Base-by-base conservation (phyloP, 2,888 invertebrate genomes). In the Chaetoderma sp. region DNA sequence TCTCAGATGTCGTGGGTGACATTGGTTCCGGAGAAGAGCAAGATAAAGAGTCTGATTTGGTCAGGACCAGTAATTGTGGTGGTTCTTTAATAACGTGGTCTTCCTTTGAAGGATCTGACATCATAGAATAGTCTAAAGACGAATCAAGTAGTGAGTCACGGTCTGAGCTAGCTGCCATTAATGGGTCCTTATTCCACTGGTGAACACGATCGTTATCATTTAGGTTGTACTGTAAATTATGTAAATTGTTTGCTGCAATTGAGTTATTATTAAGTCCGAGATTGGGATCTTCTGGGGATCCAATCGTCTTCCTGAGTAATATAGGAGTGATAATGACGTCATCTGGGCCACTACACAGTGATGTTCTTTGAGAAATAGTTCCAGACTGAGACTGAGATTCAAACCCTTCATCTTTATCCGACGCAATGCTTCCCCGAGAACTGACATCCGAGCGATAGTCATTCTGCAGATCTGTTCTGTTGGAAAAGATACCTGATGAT, bases 331-430 rank as follows among this genome's bases (percentile, higher is more conserved):
- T 68, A 10, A 59, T 44, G 27, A 80, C 70, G 52, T 83, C 82
- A 5, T 85, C 84, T 23, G 83, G 68, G 0, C 80, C 82, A 66
- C 84, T 84, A 69, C 82, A 82, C 66, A 85, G 75, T 4, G 84
- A 85, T 0, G 84, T 85, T 45, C 84, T 72, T 60, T 83, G 83
- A 5, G 83, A 83, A 44, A 79, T 75, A 18, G 79, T 80, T 28
- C 76, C 81, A 6, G 49, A 66, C 68, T 28, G 81, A 79, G 76
- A 79, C 78, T 4, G 81, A 52, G 30, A 81, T 54, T 85, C 85
- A 68, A 85, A 84, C 18, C 85, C 84, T 71, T 85, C 84, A 67
- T 85, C 83, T 36, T 78, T 60, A 62, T 80, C 81, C 57, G 80
- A 80, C 36, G 80, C 78, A 60, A 77, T 77, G 63, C 80, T 81